Conservation (phyloP, 2,113 vertebrate genomes). For the Castor canadensis region DNA sequence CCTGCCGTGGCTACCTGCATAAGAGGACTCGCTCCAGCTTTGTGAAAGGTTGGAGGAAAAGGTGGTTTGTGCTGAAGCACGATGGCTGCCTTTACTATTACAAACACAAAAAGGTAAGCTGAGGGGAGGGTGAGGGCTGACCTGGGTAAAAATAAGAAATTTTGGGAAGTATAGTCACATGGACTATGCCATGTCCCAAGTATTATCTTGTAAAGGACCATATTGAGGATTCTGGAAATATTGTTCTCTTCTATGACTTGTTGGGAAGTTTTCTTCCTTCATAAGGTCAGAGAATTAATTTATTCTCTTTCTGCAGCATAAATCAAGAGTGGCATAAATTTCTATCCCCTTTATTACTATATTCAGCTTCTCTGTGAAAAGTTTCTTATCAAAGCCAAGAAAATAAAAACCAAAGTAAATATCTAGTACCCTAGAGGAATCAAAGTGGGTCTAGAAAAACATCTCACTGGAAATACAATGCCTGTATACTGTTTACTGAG, state of each 20-base stretch:
- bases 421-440: constrained; percentile 13
- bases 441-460: background rate
- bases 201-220: background rate
- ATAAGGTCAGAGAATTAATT: constrained; percentile 7
- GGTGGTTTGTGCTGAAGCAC: constrained; percentile 94
- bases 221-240: background rate
- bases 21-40: constrained; percentile 92
- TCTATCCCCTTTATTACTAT: constrained; percentile 22
- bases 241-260: background rate
- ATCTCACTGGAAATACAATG: background rate
- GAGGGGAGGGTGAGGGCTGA: background rate
- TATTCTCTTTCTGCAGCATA: constrained; percentile 41
- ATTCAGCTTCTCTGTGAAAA: constrained; percentile 57
- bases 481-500: background rate
- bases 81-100: constrained; percentile 92
- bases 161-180: fast-evolving
- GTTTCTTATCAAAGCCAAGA: constrained; percentile 46
- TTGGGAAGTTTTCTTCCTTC: constrained; percentile 20
- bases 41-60: constrained; percentile 94
- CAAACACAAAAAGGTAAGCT: constrained; percentile 91
- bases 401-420: constrained; percentile 23
- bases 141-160: background rate
- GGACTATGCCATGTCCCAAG: background rate
- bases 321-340: constrained; percentile 41
- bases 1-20: constrained; percentile 92